Base-by-base conservation (phyloP, 2,113 vertebrate species). In the Pollachius pollachius region DNA sequence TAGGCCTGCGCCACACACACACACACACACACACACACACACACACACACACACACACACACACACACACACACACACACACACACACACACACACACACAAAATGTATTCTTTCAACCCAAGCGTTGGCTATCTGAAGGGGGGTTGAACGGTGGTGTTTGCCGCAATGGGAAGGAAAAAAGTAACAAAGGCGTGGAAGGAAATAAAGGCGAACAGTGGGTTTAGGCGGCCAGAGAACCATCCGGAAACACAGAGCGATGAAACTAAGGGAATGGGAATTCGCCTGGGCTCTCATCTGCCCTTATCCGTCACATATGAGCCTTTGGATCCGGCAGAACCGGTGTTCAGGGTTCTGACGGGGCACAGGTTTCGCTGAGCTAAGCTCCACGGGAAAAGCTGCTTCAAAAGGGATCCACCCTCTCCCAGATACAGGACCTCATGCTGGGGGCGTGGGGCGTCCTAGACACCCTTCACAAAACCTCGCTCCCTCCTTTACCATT, bases 91-190 rank as follows among this genome's bases (percentile, higher is more conserved):
- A 65, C 76, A 81, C 81, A 82, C 75, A 84, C 84, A 86, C 85
- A 86, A 87, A 82, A 83, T 75, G 75, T 66, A 75, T 77, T 85
- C 84, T 89, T 85, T 90, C 81, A 90, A 86, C 72, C 41, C 84
- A 80, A 17, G 70, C 73, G 75, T 75, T 30, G 68, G 70, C 77
- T 85, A 83, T 87, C 80, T 57, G 85, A 80, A 91, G 78, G 80
- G 75, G 82, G 87, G 88, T 89, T 91, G 90, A 91, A 89, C 68
- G 77, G 71, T 62, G 76, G 71, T 74, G 83, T 73, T 79, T 79
- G 65, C 72, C 77, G 77, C 80, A 81, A 69, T 74, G 82, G 83
- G 87, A 90, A 85, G 11, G 12, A 62, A 62, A 25, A 13, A 7
- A 75, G 81, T 83, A 84, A 64, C 80, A 79, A 82, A 86, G 81